Conservation (phyloP, 2,113 vertebrate species). For the Elephantulus edwardii region DNA sequence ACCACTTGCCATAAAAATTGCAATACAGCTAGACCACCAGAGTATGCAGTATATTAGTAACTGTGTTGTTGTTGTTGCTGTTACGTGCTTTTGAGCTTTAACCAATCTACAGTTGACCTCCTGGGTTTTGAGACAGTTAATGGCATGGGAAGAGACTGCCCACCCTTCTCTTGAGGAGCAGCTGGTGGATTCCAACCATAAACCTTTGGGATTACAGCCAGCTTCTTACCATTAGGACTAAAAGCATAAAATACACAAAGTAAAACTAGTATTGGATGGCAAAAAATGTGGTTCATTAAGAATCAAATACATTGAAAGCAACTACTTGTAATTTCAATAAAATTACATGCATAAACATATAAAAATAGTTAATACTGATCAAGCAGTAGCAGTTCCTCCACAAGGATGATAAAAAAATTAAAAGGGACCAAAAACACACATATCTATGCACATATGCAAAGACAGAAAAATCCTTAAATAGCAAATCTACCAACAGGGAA, state of each 20-base stretch:
- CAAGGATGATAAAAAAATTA: not conserved
- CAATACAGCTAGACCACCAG: too few species aligned
- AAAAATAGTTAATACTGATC: conserved; percentile 6
- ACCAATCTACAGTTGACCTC: too few species aligned
- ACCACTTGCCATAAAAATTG: too few species aligned
- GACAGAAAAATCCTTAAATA: not conserved
- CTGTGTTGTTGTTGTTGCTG: too few species aligned
- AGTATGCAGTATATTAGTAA: too few species aligned
- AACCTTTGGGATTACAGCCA: too few species aligned
- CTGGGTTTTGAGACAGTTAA: too few species aligned
- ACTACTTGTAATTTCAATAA: not conserved
- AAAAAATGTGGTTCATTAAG: not conserved
- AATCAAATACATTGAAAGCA: not conserved
- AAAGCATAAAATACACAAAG: not conserved
- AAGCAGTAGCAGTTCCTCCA: not conserved
- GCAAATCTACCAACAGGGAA: not conserved
- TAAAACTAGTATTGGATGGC: not conserved
- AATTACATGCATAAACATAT: not conserved
- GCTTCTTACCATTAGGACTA: too few species aligned
- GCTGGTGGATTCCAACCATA: too few species aligned
- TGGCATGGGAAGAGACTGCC: too few species aligned
- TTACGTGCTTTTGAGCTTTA: too few species aligned
- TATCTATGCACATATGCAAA: not conserved
- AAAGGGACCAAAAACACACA: not conserved
- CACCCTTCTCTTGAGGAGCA: too few species aligned